Evolutionary conservation across 2,888 invertebrate species (phyloP), one percentile per base, ranked within the genome.

Genomic region (Pseudeuparius sepicola): DNA sequence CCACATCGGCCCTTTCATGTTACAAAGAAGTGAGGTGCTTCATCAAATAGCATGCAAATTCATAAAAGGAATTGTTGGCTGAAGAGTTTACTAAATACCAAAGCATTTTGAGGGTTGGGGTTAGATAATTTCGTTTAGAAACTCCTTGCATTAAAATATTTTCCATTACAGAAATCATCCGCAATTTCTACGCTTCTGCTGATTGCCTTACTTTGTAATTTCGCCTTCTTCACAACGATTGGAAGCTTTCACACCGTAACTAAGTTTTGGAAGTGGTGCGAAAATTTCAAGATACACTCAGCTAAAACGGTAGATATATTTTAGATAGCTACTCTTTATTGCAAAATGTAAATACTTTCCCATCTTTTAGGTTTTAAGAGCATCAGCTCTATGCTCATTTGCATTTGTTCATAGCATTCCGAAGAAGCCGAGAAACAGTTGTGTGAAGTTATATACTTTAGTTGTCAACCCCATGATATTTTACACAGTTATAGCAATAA

Each of bases 241-340:
- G 65, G 66, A 15, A 56, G 60, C 30, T 50, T 59, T 23, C 58
- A 63, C 30, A 60, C 61, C n/a, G 59, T 64, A 36, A 54, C 58
- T 14, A 47, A 47, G 31, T 61, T 58, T 41, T 58, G 59, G 55
- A 56, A 49, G 43, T 60, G 53, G 63, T 59, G 49, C 23, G 51
- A 56, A 28, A 56, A 54, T 40, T 56, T 60, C 29, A 53, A 52
- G 39, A 43, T 55, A 20, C 52, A 54, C 35, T 54, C 54, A 10
- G 48, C 51, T 40, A 50, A 48, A 45, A 53, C 50, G 38, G 61
- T 61, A 53, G 51, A 51, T 41, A 18, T 5, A 26, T 3, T 20
- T 20, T 6, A 6, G n/a, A n/a, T 20, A 20, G n/a, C n/a, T n/a
- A n/a, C n/a, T n/a, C n/a, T 38, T 27, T 14, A 28, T 31, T 14